Evolutionary conservation across 2,797 vertebrate genomes (phyloP).

Genomic region (Lagodon rhomboides): DNA sequence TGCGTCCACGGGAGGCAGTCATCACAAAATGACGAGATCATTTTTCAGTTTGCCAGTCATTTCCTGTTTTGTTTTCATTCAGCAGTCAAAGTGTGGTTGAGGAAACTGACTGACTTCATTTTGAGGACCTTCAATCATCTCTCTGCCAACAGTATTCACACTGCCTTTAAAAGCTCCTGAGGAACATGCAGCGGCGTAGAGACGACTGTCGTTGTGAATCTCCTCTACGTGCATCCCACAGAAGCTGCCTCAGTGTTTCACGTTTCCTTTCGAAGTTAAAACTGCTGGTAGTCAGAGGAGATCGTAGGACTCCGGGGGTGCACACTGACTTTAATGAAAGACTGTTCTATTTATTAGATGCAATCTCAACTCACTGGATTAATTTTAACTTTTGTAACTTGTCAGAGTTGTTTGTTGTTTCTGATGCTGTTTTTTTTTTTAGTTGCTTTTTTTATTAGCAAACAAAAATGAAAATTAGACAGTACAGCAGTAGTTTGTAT

Average conservation of each 20-base stretch:
- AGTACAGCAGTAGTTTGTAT: too few relatives aligned
- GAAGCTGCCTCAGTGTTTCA: background rate
- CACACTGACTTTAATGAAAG: too few relatives aligned
- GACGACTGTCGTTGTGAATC: background rate
- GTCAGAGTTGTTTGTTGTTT: too few relatives aligned
- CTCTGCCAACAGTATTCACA: background rate
- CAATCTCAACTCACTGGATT: background rate
- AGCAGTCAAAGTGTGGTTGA: slow-evolving; percentile 1
- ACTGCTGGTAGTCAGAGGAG: background rate
- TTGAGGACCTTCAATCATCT: slow-evolving; percentile 10
- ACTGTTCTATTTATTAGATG: too few relatives aligned
- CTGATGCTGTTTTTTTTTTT: too few relatives aligned
- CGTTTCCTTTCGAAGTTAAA: slow-evolving; percentile 7
- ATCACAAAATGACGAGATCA: background rate
- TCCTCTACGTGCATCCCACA: background rate
- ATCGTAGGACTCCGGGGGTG: background rate
- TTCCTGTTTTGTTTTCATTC: slow-evolving; percentile 14
- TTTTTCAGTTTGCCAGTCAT: slow-evolving; percentile 6
- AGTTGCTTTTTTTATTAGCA: too few relatives aligned
- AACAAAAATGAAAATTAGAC: too few relatives aligned
- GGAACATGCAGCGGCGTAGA: background rate
- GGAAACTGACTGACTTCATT: slow-evolving; percentile 5
- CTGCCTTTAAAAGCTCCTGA: background rate
- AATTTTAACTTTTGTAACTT: background rate
- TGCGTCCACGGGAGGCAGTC: background rate